A percentile compares a stretch with the other conserved stretches of the same genome.
phyloP scores from a whole-genome alignment of 2,888 invertebrate species.

The Gymnosoma rotundatum region DNA sequence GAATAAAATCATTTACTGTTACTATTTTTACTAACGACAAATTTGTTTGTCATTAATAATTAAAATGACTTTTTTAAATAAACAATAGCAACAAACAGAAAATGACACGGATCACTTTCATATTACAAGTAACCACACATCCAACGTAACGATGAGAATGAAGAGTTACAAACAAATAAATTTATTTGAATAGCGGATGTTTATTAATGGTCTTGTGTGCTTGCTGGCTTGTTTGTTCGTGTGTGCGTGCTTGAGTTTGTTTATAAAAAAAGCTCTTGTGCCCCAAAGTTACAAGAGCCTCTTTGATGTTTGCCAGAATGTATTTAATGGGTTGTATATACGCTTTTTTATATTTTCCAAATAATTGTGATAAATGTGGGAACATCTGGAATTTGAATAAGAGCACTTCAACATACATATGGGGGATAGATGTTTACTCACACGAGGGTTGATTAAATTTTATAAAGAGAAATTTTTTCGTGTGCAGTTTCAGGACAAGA shows the following conservation, averaged over 20 bases:
- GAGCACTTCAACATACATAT: conserved; percentile 32
- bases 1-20: not conserved
- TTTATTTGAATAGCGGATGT: conserved; percentile 54
- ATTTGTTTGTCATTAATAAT: conserved; percentile 48
- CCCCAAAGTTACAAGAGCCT: conserved; percentile 43
- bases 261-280: conserved; percentile 39
- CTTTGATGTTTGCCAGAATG: conserved; percentile 54
- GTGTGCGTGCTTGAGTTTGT: conserved; percentile 10
- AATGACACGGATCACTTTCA: conserved; percentile 56
- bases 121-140: conserved; percentile 12
- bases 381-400: conserved; percentile 51
- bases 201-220: conserved; percentile 36
- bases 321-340: conserved; percentile 3
- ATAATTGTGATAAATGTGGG: conserved; percentile 62
- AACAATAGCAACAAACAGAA: conserved; percentile 21
- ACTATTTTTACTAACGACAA: conserved; percentile 8
- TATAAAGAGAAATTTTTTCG: too few species aligned
- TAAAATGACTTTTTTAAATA: conserved; percentile 5
- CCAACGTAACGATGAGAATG: not conserved
- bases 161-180: conserved; percentile 28
- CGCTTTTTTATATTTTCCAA: conserved; percentile 21
- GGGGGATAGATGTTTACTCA: not conserved
- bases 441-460: not conserved
- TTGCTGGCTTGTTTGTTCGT: conserved; percentile 5
- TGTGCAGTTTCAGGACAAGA: too few species aligned